Evolutionary conservation across 2,888 invertebrate genomes (phyloP), one percentile per base, ranked within the genome.

Genomic region (Ophioninae sp.): DNA sequence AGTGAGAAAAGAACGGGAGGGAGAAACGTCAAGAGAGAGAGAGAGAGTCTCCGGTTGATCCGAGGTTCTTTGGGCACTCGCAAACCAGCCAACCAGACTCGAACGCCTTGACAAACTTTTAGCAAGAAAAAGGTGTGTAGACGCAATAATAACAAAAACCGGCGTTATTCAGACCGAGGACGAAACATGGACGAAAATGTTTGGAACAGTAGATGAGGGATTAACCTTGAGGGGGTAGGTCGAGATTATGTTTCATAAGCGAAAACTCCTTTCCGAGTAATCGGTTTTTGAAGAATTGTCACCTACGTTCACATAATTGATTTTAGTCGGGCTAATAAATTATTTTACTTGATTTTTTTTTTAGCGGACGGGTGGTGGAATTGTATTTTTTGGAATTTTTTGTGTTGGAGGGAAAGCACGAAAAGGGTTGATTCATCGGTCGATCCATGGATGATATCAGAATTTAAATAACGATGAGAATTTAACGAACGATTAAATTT

Each of bases 91-190:
- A 22, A 37, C 22, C 71, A 74, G n/a, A 41, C n/a, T 20, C 20
- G n/a, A 20, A 59, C 58, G 20, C 75, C 69, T 22, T 44, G 58
- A 20, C 72, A 39, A 64, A 68, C 64, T 78, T 75, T 81, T 81
- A 67, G 58, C 51, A 58, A 56, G 68, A 56, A 77, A 77, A 78
- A 82, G 51, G 69, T 61, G 44, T 9, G 77, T 81, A 87, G 83
- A 85, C 87, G 82, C 76, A 87, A 86, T 83, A 88, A 86, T 85
- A 85, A 86, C 83, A 85, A 77, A 65, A 51, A 64, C 64, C 44
- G 30, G 68, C 44, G 44, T 44, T 44, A 9, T 63, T 79, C 73
- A 72, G 30, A 63, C 20, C 22, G 63, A 65, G 65, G 69, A 23
- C n/a, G 44, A 56, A 41, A 71, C 68, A 74, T 73, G 56, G 56